Conservation (phyloP, 2,888 invertebrate genomes). For the Meloe dianella region DNA sequence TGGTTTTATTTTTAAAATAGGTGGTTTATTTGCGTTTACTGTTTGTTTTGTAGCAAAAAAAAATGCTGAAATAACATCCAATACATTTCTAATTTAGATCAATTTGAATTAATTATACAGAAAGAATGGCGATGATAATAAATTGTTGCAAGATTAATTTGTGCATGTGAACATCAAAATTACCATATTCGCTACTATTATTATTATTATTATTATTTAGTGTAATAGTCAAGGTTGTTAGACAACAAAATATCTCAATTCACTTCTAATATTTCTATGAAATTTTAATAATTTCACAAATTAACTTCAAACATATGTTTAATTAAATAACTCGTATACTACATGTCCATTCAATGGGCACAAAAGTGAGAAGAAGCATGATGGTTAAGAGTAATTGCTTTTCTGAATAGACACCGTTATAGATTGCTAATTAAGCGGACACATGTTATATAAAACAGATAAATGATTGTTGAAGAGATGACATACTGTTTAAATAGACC, state of each 20-base stretch:
- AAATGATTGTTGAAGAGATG: neutral
- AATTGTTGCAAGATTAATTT: neutral
- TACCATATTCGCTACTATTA: neutral
- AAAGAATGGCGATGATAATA: conserved; percentile 1
- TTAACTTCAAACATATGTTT: no score
- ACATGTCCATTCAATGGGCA: no score
- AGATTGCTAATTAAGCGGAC: no score
- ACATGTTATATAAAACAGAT: no score
- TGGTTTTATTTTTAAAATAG: neutral
- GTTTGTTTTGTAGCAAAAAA: no score
- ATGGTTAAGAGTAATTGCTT: no score
- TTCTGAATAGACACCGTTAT: no score
- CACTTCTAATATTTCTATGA: neutral
- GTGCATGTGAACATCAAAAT: neutral
- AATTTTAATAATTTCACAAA: neutral
- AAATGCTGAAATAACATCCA: no score
- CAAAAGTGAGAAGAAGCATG: no score
- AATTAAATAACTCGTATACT: no score
- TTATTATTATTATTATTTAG: neutral
- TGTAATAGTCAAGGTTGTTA: conserved; percentile 8
- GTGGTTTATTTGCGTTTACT: no score
- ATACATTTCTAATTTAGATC: neutral
- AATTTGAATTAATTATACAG: neutral
- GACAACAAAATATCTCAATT: neutral
- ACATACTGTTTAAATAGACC: conserved; percentile 8